phyloP scores from a whole-genome alignment of 1,140 invertebrate genomes.

The Heterodera carotae region DNA sequence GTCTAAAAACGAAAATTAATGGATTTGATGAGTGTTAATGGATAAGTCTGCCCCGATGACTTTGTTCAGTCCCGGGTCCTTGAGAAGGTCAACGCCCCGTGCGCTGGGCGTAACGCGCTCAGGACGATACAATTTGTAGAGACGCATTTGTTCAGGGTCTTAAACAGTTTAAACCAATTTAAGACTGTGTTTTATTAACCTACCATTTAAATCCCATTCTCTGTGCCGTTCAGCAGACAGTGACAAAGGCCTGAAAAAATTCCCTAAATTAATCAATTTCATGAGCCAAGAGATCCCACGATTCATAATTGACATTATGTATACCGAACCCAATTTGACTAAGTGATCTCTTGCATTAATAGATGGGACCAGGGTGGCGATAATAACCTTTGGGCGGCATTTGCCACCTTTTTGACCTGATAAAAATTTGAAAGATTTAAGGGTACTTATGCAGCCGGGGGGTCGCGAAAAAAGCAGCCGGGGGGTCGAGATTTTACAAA shows the following conservation, averaged over 20 bases:
- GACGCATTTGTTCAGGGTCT: conserved; percentile 42
- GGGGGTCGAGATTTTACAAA: no score
- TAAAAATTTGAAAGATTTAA: no score
- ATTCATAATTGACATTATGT: no score
- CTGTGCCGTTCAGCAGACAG: background rate
- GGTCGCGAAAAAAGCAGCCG: no score
- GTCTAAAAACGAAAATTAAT: conserved; percentile 18
- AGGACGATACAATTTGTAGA: conserved; percentile 49
- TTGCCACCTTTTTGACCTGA: no score
- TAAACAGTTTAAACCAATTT: background rate
- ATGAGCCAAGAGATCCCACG: no score
- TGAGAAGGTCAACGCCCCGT: conserved; percentile 63
- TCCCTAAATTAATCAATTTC: no score
- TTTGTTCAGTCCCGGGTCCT: conserved; percentile 59
- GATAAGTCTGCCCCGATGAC: conserved; percentile 15
- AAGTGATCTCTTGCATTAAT: no score
- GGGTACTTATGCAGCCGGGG: no score
- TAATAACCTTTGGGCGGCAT: no score
- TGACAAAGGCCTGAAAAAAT: background rate
- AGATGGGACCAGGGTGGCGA: no score
- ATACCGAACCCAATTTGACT: no score
- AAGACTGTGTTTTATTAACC: background rate
- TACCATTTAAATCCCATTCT: conserved; percentile 37
- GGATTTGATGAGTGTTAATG: background rate
- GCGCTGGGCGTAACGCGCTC: conserved; percentile 59